Evolutionary conservation across 1,140 invertebrate species (phyloP).

Genomic region (Idris sp.): DNA sequence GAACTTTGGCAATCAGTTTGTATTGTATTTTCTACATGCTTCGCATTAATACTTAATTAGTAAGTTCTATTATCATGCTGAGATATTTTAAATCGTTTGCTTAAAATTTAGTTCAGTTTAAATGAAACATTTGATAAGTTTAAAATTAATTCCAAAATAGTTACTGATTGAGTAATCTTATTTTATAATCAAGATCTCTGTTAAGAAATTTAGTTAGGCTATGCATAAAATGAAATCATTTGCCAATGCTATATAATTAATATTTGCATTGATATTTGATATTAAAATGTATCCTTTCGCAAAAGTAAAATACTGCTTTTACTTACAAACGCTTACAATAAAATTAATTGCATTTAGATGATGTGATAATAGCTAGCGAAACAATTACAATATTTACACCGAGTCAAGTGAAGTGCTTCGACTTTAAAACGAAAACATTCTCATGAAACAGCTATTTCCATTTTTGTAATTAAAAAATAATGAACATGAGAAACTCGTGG

Average conservation of each 20-base stretch:
- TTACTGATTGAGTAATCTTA: too few relatives aligned
- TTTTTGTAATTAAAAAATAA: conserved; percentile 61
- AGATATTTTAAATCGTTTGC: conserved; percentile 11
- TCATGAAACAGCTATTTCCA: conserved; percentile 57
- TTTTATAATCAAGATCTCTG: too few relatives aligned
- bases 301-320: conserved; percentile 9
- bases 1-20: conserved; percentile 54
- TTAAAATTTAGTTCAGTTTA: too few relatives aligned
- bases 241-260: neutral
- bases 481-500: conserved; percentile 37
- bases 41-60: conserved; percentile 55
- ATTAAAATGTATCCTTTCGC: neutral
- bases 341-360: conserved; percentile 18
- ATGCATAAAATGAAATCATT: too few relatives aligned
- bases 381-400: conserved; percentile 40
- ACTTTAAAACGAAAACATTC: conserved; percentile 43
- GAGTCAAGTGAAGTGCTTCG: conserved; percentile 9
- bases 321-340: neutral
- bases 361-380: conserved; percentile 23
- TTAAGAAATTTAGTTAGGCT: too few relatives aligned
- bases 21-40: conserved; percentile 44
- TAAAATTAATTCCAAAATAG: too few relatives aligned
- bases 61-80: conserved; percentile 21
- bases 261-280: neutral
- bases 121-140: too few relatives aligned